phyloP scores from a whole-genome alignment of 2,797 vertebrate genomes.

The Anisognathus igniventris region DNA sequence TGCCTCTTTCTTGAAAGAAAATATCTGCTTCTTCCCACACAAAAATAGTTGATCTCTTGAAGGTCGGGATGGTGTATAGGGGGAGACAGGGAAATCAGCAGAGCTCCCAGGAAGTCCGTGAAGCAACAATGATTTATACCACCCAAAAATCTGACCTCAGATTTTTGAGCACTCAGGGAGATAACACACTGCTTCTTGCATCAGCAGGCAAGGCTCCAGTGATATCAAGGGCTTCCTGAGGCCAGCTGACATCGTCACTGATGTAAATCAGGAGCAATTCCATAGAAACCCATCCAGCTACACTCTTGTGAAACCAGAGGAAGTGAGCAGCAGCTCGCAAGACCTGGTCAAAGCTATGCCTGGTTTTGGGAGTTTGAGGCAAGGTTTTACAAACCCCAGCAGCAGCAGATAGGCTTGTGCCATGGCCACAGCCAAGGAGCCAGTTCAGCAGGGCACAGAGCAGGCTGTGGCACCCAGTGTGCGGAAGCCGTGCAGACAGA shows the following conservation, averaged over 20 bases:
- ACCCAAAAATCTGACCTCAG: conserved; percentile 46
- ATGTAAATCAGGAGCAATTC: conserved; percentile 43
- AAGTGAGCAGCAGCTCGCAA: conserved; percentile 8
- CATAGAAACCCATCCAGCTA: conserved; percentile 3
- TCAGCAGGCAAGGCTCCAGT: conserved; percentile 39
- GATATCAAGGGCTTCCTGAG: conserved; percentile 36
- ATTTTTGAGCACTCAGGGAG: background rate
- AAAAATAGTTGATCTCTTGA: conserved; percentile 42
- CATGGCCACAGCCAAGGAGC: background rate
- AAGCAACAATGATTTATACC: conserved; percentile 40
- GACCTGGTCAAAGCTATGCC: background rate
- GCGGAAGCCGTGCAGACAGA: rapidly evolving
- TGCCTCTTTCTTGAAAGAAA: conserved; percentile 52
- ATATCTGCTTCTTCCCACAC: conserved; percentile 55
- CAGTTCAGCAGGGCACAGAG: rapidly evolving
- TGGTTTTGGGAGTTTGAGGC: background rate
- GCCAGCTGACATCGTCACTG: conserved; percentile 30
- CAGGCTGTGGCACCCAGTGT: rapidly evolving
- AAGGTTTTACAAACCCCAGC: background rate
- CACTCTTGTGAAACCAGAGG: background rate
- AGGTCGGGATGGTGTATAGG: background rate
- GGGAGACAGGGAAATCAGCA: background rate
- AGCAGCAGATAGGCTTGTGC: background rate
- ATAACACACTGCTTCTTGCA: conserved; percentile 49
- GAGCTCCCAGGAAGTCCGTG: background rate